Evolutionary conservation across 2,797 vertebrate genomes (phyloP), one percentile per base, ranked within the genome.

Genomic region (Lepidocolaptes lacrymiger): DNA sequence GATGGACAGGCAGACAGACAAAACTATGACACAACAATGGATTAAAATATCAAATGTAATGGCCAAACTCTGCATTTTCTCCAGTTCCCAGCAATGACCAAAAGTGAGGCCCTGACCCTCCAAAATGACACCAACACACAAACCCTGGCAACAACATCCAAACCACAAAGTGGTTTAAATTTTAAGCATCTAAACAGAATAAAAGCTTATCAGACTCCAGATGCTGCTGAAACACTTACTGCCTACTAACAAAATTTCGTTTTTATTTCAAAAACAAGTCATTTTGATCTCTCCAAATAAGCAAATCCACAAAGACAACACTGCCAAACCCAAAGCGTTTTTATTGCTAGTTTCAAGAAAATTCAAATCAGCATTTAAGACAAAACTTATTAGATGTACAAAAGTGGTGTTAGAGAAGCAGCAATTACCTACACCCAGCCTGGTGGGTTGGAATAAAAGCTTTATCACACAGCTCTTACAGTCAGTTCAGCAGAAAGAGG

Each of bases 31-130:
- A 76, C 30, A 52, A 21, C 5, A 9, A 17, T 1, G 37, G n/a
- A 36, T 19, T 68, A 28, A 44, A 64, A 21, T 1, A 39, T 0
- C 20, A 62, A 56, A 1, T 1, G 5, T 9, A 62, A 52, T 2
- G 34, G 43, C 15, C 73, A 44, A 85, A 76, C 54, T 27, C 72
- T 36, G 68, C 49, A 9, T 48, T 43, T 78, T 6, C 67, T 61
- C 75, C 58, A 75, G 52, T 3, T 62, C 44, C 37, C 43, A 71
- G 6, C 15, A 27, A 7, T 0, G 5, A 71, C 30, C 54, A 21
- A 36, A 76, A 36, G 16, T 23, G 20, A 71, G 27, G 14, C 41
- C 44, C 37, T 37, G 14, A 46, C 41, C 44, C 43, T 71, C 54
- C 52, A 54, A 46, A 63, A 30, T 13, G 48, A 52, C 13, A 74